phyloP scores from a whole-genome alignment of 1,140 invertebrate species.

The Ooceraea biroi region DNA sequence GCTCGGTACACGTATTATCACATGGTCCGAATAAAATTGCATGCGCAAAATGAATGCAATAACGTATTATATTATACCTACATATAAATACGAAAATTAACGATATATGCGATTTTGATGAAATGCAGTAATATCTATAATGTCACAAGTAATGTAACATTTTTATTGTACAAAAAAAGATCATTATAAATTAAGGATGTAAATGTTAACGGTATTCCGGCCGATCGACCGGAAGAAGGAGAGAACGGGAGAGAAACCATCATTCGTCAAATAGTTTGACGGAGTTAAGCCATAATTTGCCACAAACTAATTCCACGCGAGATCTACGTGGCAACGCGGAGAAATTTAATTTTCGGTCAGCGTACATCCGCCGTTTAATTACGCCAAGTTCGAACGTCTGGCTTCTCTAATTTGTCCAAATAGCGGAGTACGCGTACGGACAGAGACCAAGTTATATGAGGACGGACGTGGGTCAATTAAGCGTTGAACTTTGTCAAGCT shows the following conservation, averaged over 20 bases:
- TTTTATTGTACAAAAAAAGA: slow-evolving; percentile 15
- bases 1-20: background rate
- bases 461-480: slow-evolving; percentile 64
- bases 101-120: slow-evolving; percentile 22
- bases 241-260: background rate
- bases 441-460: slow-evolving; percentile 42
- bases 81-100: slow-evolving; percentile 37
- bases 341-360: slow-evolving; percentile 67
- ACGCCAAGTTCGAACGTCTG: slow-evolving; percentile 54
- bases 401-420: slow-evolving; percentile 67
- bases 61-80: slow-evolving; percentile 11
- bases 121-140: background rate
- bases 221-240: too few relatives aligned
- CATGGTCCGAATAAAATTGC: slow-evolving; percentile 14
- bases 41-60: slow-evolving; percentile 25
- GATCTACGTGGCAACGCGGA: slow-evolving; percentile 64
- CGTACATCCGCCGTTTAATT: slow-evolving; percentile 62
- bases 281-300: slow-evolving; percentile 38
- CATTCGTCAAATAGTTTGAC: background rate
- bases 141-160: background rate
- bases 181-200: background rate
- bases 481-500: slow-evolving; percentile 61
- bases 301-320: slow-evolving; percentile 41
- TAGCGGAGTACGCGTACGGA: slow-evolving; percentile 46
- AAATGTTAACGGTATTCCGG: slow-evolving; percentile 26